Conservation (phyloP, 2,113 vertebrate species). For the Eulacestoma nigropectus region DNA sequence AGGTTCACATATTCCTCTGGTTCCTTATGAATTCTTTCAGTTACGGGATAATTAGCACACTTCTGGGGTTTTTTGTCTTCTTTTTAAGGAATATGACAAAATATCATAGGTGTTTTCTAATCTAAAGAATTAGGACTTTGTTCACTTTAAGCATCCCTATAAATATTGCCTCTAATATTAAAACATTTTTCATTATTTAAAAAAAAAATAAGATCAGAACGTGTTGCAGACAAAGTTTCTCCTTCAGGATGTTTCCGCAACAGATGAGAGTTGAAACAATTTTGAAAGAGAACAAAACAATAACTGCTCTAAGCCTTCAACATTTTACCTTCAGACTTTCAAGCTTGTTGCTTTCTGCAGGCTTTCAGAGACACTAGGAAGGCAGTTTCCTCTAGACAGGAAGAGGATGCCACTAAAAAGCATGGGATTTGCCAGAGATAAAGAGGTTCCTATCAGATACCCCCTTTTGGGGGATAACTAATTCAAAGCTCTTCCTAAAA, state of each 20-base stretch:
- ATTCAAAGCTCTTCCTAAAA: background rate
- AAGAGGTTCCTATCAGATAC: background rate
- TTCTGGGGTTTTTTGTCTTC: background rate
- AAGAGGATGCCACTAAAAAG: background rate
- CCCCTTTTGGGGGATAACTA: background rate
- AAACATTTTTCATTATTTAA: background rate
- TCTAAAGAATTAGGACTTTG: background rate
- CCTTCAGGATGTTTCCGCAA: background rate
- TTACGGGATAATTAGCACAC: background rate
- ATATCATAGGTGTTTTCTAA: background rate
- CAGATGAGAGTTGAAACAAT: background rate
- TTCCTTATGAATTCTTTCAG: background rate
- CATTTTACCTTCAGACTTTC: background rate
- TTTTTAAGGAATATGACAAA: background rate
- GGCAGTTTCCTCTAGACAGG: background rate
- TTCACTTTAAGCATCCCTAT: background rate
- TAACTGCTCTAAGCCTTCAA: background rate
- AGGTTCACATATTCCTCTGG: background rate
- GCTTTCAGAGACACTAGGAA: background rate
- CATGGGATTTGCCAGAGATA: background rate
- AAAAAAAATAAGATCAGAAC: background rate
- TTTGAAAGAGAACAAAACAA: background rate
- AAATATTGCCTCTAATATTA: background rate
- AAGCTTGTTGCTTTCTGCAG: background rate
- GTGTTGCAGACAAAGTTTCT: background rate